phyloP scores from a whole-genome alignment of 2,888 invertebrate genomes.

The Slavum lentiscoides region DNA sequence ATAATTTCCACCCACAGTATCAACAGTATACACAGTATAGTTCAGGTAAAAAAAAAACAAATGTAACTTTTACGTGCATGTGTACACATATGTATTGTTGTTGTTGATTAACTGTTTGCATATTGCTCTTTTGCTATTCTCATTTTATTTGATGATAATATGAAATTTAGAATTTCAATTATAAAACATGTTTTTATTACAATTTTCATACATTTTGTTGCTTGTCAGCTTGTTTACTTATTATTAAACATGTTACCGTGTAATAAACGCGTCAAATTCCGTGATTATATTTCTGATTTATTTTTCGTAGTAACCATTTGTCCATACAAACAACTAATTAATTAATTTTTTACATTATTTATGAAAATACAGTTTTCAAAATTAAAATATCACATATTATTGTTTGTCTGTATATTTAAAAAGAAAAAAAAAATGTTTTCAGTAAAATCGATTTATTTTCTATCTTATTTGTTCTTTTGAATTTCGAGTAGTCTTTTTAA shows the following conservation, averaged over 20 bases:
- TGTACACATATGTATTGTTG: conserved; percentile 3
- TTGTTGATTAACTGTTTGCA: neutral
- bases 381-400: too few relatives aligned
- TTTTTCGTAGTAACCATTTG: neutral
- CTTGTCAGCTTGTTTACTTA: neutral
- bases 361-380: too few relatives aligned
- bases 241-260: neutral
- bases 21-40: conserved; percentile 99
- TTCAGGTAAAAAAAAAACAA: conserved; percentile 80
- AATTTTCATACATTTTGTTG: conserved; percentile 9
- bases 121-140: neutral
- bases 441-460: too few relatives aligned
- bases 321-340: neutral
- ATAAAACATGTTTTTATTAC: neutral
- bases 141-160: neutral
- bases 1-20: conserved; percentile 99
- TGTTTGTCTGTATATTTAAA: too few relatives aligned
- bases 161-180: neutral
- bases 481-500: too few relatives aligned
- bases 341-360: too few relatives aligned
- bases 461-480: too few relatives aligned
- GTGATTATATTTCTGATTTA: neutral
- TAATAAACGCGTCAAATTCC: neutral
- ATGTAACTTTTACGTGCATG: neutral
- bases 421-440: too few relatives aligned